phyloP scores from a whole-genome alignment of 2,113 vertebrate species.

The Tetrax tetrax region DNA sequence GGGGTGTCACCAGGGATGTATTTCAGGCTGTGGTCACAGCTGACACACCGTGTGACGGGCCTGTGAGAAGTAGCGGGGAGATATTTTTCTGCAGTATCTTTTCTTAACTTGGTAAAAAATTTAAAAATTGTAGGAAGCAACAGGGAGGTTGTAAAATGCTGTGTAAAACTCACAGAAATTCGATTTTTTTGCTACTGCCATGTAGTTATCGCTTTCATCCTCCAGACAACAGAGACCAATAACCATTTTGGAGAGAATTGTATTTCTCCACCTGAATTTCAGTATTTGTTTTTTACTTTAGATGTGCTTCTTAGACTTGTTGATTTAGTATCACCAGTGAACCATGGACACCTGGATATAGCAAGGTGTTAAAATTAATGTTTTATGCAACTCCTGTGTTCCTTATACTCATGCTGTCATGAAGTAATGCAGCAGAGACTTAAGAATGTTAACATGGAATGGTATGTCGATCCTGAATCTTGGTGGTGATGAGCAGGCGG shows the following conservation, averaged over 20 bases:
- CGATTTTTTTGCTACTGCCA: accelerated
- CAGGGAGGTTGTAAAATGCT: neutral
- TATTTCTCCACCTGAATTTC: neutral
- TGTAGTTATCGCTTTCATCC: neutral
- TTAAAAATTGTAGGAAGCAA: neutral
- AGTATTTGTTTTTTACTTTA: neutral
- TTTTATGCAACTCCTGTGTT: neutral
- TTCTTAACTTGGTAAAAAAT: neutral
- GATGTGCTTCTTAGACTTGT: neutral
- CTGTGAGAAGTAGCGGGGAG: neutral
- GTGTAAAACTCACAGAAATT: neutral
- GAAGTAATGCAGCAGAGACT: neutral
- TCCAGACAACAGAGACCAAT: neutral
- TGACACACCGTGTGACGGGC: neutral
- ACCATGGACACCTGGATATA: neutral
- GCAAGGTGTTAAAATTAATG: neutral
- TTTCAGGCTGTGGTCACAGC: neutral
- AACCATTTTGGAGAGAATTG: neutral
- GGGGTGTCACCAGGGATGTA: neutral
- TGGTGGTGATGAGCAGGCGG: neutral
- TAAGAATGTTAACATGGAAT: neutral
- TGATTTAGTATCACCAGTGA: neutral
- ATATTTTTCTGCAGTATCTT: neutral
- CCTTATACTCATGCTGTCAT: neutral
- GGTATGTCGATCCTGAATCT: neutral